A percentile compares a stretch with the other conserved stretches of the same genome.
phyloP scores from a whole-genome alignment of 2,113 vertebrate genomes.

The Peucedramus taeniatus region DNA sequence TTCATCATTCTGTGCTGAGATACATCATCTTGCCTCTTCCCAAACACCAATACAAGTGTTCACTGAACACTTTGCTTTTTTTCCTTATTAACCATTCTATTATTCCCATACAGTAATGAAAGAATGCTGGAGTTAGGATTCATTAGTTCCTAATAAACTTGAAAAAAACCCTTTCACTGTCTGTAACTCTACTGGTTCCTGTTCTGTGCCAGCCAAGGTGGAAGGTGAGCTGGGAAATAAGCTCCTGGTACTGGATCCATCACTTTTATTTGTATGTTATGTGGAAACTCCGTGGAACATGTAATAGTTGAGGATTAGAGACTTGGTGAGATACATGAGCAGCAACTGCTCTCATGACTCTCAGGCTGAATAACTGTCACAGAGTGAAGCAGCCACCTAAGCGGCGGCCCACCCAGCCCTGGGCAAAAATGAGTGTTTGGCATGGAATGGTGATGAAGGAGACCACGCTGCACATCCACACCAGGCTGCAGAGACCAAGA shows the following conservation, averaged over 20 bases:
- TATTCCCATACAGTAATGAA: not conserved
- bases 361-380: not conserved
- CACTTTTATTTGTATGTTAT: not conserved
- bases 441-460: accelerated
- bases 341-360: not conserved
- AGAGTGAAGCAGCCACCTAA: not conserved
- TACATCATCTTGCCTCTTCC: not conserved
- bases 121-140: not conserved
- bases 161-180: not conserved
- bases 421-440: not conserved
- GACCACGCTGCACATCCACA: not conserved
- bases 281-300: accelerated
- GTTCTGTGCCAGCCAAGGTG: not conserved
- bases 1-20: not conserved
- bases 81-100: not conserved
- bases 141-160: not conserved
- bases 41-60: not conserved
- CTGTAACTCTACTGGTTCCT: not conserved
- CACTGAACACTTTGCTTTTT: not conserved
- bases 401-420: not conserved
- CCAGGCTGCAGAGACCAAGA: not conserved
- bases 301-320: not conserved
- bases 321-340: not conserved
- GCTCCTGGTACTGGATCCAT: not conserved
- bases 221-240: not conserved